These are phyloP conservation scores for Dromiciops gliroides DNA, from an alignment of 2,113 vertebrate genomes.

Conservation along the genomic window DNA sequence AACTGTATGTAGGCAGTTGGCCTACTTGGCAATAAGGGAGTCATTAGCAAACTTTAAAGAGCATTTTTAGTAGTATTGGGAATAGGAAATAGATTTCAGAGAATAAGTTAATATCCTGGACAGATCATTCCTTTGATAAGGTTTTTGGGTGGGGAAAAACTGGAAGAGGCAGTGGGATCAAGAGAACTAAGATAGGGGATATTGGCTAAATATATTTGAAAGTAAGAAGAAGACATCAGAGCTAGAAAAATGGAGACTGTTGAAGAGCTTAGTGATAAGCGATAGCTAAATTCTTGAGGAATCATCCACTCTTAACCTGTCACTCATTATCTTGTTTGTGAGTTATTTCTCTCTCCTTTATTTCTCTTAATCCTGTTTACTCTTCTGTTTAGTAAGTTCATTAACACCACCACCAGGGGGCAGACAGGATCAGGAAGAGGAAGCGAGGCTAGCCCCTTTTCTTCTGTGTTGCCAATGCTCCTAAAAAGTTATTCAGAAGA, in stretches of 20 bases:
- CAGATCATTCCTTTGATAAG: neutral
- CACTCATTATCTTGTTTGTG: neutral
- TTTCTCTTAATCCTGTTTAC: neutral
- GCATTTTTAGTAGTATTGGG: neutral
- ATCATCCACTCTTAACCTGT: neutral
- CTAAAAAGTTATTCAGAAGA: neutral
- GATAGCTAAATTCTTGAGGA: neutral
- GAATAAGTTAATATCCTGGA: neutral
- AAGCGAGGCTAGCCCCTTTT: neutral
- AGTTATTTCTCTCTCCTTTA: neutral
- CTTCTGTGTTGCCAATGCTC: neutral
- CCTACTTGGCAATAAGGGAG: neutral
- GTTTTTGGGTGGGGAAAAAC: neutral
- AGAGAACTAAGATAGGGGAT: neutral
- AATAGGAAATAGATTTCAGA: rapidly evolving
- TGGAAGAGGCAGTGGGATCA: neutral
- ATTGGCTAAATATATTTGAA: neutral
- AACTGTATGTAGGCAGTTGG: neutral
- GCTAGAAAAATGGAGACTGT: neutral
- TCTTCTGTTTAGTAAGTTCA: neutral
- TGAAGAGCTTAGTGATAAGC: neutral
- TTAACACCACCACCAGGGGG: conserved; percentile 7
- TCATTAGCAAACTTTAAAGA: neutral
- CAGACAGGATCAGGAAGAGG: neutral
- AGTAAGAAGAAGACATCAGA: neutral